These are phyloP conservation scores for Pseudopodoces humilis DNA, from an alignment of 2,113 vertebrate species.

Conservation along the genomic window DNA sequence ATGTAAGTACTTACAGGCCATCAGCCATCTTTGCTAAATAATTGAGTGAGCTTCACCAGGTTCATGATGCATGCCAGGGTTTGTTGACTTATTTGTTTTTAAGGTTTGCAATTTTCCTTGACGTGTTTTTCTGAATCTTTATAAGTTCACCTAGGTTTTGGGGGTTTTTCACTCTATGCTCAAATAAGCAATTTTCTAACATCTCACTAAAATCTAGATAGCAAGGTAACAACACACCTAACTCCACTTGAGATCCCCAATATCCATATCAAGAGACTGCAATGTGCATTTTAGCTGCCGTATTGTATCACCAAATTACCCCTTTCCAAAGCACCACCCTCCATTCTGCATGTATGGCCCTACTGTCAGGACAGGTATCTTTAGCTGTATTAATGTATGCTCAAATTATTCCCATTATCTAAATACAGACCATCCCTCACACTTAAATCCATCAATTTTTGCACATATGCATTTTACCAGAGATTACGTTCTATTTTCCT, in stretches of 20 bases:
- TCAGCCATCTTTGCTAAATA: background rate
- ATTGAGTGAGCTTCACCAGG: background rate
- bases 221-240: background rate
- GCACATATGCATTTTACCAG: background rate
- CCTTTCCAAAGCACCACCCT: background rate
- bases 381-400: background rate
- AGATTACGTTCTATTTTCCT: background rate
- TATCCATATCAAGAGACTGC: background rate
- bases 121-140: background rate
- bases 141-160: background rate
- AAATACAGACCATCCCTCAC: background rate
- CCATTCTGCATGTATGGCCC: background rate
- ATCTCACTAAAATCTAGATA: background rate
- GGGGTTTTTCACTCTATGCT: background rate
- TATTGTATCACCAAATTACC: background rate
- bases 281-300: background rate
- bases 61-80: background rate
- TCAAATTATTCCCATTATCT: background rate
- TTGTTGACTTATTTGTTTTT: background rate
- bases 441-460: conserved; percentile 7
- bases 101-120: background rate
- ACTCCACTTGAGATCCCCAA: background rate
- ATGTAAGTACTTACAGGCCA: background rate
- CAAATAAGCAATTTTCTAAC: background rate
- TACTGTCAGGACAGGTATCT: background rate